Conservation (phyloP, 2,888 invertebrate genomes). For the Cephus spinipes region DNA sequence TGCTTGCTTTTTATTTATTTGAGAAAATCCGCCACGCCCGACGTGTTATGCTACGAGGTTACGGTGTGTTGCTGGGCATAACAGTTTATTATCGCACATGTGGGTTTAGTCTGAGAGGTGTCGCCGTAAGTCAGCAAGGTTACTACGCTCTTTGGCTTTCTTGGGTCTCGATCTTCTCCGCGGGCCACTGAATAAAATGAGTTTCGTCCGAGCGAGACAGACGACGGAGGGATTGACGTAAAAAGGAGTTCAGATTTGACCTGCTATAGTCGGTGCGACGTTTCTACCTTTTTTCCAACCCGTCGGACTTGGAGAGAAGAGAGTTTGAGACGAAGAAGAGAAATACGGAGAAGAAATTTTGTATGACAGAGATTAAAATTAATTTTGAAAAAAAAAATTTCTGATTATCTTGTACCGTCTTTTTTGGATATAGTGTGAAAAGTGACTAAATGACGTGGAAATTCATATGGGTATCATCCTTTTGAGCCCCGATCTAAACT, state of each 20-base stretch:
- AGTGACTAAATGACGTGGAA: not conserved
- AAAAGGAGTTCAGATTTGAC: conserved; percentile 20
- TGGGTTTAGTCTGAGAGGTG: conserved; percentile 42
- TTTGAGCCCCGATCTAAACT: not conserved
- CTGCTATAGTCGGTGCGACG: not conserved
- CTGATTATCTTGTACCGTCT: too few species aligned
- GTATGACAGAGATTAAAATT: not conserved
- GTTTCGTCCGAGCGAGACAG: conserved; percentile 28
- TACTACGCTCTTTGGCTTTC: conserved; percentile 22
- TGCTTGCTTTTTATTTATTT: conserved; percentile 5
- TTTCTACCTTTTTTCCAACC: not conserved
- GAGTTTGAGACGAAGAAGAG: not conserved
- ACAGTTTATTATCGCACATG: conserved; percentile 41
- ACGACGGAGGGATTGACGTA: not conserved
- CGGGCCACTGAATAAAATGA: conserved; percentile 30
- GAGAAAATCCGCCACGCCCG: not conserved
- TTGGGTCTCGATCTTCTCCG: conserved; percentile 19
- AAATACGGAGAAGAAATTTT: not conserved
- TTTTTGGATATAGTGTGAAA: not conserved
- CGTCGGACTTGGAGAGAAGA: not conserved
- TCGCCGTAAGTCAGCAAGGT: conserved; percentile 36
- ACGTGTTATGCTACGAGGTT: conserved; percentile 23
- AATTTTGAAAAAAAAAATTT: too few species aligned
- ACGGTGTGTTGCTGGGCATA: conserved; percentile 21
- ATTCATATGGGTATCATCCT: not conserved